Percentiles rank a stretch among this genome's conserved stretches.
Conservation (phyloP, 2,797 vertebrate species). For the Hemitrygon akajei region DNA sequence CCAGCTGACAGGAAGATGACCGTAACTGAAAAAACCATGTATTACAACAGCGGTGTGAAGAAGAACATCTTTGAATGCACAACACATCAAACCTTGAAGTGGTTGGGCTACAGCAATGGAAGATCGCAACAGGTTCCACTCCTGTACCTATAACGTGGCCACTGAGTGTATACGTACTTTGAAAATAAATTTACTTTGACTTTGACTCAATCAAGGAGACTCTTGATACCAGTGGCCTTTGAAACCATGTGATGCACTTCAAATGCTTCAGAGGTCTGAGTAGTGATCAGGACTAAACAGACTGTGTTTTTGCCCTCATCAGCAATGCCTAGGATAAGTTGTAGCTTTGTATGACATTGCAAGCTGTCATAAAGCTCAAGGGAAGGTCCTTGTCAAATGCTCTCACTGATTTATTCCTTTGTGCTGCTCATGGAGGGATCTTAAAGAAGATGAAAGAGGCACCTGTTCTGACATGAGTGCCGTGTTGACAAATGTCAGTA, state of each 20-base stretch:
- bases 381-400: background rate
- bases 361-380: slow-evolving; percentile 21
- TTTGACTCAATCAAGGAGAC: background rate
- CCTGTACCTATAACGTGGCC: no score
- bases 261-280: background rate
- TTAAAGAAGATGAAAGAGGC: background rate
- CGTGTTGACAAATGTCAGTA: background rate
- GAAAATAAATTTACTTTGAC: no score
- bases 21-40: no score
- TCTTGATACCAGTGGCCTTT: background rate
- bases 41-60: no score
- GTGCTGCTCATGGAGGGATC: background rate
- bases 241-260: background rate
- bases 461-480: background rate
- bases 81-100: no score
- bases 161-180: no score
- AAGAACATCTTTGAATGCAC: no score
- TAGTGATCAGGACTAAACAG: background rate
- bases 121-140: no score
- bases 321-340: background rate
- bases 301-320: background rate
- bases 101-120: no score
- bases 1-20: no score
- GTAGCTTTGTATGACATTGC: background rate
- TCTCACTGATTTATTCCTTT: background rate